These are phyloP conservation scores for Chiridota heheva DNA, from an alignment of 35 echinoderm and acorn worm genomes.

Conservation along the genomic window DNA sequence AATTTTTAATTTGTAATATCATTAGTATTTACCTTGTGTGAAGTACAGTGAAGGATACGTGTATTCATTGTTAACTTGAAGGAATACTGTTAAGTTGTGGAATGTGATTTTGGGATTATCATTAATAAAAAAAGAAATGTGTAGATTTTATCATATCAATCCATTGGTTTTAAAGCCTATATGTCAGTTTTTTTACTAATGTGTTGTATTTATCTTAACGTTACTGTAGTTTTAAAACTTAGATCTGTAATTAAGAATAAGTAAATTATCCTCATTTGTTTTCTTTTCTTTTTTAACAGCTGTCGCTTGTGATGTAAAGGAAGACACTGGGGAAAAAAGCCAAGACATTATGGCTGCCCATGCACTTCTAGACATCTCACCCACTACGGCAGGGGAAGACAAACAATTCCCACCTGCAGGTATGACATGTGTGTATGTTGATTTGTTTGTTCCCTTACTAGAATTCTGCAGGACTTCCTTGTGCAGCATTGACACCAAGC, in stretches of 20 bases:
- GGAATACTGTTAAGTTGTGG: too few species aligned
- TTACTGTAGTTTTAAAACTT: not conserved
- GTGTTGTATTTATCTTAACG: not conserved
- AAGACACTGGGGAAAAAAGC: slow-evolving; percentile 8
- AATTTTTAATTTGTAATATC: too few species aligned
- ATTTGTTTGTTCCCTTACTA: not conserved
- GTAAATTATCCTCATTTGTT: not conserved
- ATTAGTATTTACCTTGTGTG: too few species aligned
- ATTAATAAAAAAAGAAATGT: too few species aligned
- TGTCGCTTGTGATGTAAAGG: slow-evolving; percentile 62
- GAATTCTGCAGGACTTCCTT: too few species aligned
- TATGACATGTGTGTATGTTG: not conserved
- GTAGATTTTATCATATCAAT: too few species aligned
- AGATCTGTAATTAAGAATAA: not conserved
- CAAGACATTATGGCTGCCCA: slow-evolving; percentile 85
- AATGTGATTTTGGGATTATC: too few species aligned
- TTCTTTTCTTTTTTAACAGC: slow-evolving; percentile 52
- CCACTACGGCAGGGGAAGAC: slow-evolving; percentile 89
- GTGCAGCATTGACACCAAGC: too few species aligned
- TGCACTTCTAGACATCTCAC: slow-evolving; percentile 94
- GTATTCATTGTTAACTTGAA: too few species aligned
- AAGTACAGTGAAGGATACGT: too few species aligned
- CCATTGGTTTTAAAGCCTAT: too few species aligned
- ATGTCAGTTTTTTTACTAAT: too few species aligned
- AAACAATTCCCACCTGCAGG: slow-evolving; percentile 58